Base-by-base conservation (phyloP, 2,888 invertebrate species). In the Himalopsyche tibetana region DNA sequence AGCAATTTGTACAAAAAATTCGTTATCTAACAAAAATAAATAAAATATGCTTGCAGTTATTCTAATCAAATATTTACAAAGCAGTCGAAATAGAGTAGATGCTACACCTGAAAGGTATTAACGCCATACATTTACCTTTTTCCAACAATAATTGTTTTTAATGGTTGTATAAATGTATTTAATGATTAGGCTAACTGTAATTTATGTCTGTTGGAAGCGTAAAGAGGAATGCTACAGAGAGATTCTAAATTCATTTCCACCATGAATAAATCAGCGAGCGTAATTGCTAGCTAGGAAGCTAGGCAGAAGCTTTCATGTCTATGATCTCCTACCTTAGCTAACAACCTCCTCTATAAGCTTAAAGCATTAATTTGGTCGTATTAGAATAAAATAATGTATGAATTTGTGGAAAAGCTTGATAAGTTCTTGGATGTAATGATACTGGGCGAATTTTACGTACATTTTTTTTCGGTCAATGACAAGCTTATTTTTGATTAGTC, bases 261-360 rank as follows among this genome's bases (percentile, higher is more conserved):
- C 80, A 80, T 80, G 80, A 80, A 80, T 80, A 80, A 80, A 80
- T 80, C 80, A 80, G 28, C 45, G 45, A 40, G 45, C 80, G 80
- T 80, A 80, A 80, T 80, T 80, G 80, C 45, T 51, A 19, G 42
- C 12, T 36, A 42, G 45, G 80, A 36, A 74, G 36, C 36, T 51
- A 51, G 36, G 36, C 74, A 36, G 12, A 74, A 15, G 74, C 36
- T 74, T 74, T 74, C 74, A 74, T 74, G 74, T 74, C 74, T 74
- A 36, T 74, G 74, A 74, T 74, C 74, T 74, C 36, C 74, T 74
- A 74, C 74, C 36, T 74, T 38, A 74, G 28, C 69, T 69, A 69
- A 69, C 69, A 69, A 19, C 28, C 74, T 38, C 15, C 74, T 15
- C 12, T 74, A 74, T 63, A 15, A 74, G 36, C 74, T 38, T 15